Conservation (phyloP, 2,113 vertebrate species). For the Artemisiospiza belli region DNA sequence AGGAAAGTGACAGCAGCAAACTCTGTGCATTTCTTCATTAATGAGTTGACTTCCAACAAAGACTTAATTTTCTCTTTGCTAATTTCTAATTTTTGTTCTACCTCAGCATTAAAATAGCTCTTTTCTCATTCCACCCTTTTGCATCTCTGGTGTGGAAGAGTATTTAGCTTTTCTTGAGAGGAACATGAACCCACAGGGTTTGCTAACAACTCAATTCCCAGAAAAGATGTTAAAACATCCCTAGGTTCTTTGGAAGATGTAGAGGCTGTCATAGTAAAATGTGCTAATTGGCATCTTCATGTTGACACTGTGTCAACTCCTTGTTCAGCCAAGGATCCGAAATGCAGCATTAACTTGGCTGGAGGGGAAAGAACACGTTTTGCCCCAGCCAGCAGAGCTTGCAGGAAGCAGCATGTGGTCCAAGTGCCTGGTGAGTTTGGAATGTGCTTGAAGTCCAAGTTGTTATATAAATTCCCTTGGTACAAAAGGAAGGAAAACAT, state of each 20-base stretch:
- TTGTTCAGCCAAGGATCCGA: slow-evolving; percentile 35
- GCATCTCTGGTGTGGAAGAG: not conserved
- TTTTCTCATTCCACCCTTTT: not conserved
- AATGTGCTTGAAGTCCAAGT: slow-evolving; percentile 20
- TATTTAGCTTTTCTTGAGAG: slow-evolving; percentile 39
- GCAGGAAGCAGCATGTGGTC: slow-evolving; percentile 6
- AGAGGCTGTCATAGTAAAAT: slow-evolving; percentile 49
- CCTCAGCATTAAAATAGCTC: not conserved
- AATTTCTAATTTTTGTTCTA: not conserved
- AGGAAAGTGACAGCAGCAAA: not conserved
- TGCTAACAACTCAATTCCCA: slow-evolving; percentile 8
- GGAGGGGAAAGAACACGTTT: not conserved
- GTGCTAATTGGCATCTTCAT: slow-evolving; percentile 60
- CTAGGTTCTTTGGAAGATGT: slow-evolving; percentile 16
- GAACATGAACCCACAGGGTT: not conserved
- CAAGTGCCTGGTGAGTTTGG: not conserved
- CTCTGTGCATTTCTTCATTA: not conserved
- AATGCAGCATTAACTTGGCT: slow-evolving; percentile 49
- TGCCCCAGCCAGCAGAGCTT: not conserved
- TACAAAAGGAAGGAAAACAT: not conserved
- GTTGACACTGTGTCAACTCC: slow-evolving; percentile 51
- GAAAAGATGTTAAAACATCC: not conserved
- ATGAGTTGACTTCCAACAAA: not conserved
- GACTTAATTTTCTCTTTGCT: not conserved
- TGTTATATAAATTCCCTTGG: not conserved